Base-by-base conservation (phyloP, 2,888 invertebrate species). In the Latrodectus hesperus region DNA sequence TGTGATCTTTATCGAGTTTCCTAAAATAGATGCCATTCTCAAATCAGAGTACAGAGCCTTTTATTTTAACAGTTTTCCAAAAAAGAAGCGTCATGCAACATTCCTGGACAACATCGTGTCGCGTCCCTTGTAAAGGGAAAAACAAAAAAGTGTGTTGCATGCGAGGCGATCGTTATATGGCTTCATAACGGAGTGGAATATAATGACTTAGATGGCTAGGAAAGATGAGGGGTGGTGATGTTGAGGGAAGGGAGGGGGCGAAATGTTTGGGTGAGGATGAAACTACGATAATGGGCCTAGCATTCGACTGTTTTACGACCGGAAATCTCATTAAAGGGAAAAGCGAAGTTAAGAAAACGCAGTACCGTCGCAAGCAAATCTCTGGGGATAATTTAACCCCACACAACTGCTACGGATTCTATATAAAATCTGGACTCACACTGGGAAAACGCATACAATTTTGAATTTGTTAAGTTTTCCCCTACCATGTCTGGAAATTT, bases 291-390 rank as follows among this genome's bases (percentile, higher is more conserved):
- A 80, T 80, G 51, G 77, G 67, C n/a, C 38, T 53, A 38, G 55
- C 26, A 70, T 68, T 68, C 65, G 73, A 84, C 73, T 84, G 17
- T 77, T 84, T 84, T 84, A 84, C 78, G 84, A 84, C 84, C 84
- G 84, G 84, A 84, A 77, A 78, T 84, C 84, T 84, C 84, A 78
- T 84, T 84, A 84, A 78, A 26, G 10, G 26, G 10, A n/a, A 38
- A 60, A 11, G n/a, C n/a, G 60, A 60, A 60, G 60, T n/a, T 16
- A 60, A 60, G 60, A n/a, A 55, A 12, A 60, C 12, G n/a, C 6
- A 60, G 60, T 38, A 38, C 38, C 38, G 38, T 38, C 38, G 38
- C 38, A 60, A 14, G 60, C 0, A 60, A 11, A 60, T n/a, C n/a
- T n/a, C n/a, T 60, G 60, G n/a, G 60, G 60, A n/a, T 60, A 60